Evolutionary conservation across 2,113 vertebrate genomes (phyloP).

Genomic region (Planiliza haematocheilus): DNA sequence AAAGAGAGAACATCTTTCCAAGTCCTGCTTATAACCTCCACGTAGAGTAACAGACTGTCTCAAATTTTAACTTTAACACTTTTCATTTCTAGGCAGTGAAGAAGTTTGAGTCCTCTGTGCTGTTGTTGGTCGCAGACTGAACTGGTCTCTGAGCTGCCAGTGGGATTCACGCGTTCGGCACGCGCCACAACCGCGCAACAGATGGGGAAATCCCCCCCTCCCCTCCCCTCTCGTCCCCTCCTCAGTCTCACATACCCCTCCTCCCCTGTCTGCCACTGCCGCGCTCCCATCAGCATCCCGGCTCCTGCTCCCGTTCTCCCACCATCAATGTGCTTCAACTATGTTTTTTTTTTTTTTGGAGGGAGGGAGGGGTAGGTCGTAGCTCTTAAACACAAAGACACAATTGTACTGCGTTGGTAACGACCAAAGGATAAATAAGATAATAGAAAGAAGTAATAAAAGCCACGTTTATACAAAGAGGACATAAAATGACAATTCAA

Average conservation of each 20-base stretch:
- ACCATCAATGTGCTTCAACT: conserved; percentile 36
- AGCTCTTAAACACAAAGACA: conserved; percentile 2
- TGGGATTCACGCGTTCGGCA: conserved; percentile 82
- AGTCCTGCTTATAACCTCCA: no score
- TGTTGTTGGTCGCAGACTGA: background rate
- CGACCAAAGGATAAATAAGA: background rate
- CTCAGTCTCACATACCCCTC: background rate
- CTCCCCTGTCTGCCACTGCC: background rate
- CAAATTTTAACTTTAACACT: no score
- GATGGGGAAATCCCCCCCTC: conserved; percentile 56
- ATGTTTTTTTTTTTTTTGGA: conserved; percentile 20
- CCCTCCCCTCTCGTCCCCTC: background rate
- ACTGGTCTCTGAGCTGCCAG: conserved; percentile 12
- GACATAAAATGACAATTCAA: background rate
- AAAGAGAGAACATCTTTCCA: background rate
- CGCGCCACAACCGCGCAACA: conserved; percentile 80
- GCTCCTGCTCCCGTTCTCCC: conserved; percentile 28
- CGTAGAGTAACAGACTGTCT: no score
- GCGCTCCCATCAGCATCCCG: conserved; percentile 46
- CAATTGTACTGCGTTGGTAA: background rate
- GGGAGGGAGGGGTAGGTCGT: background rate
- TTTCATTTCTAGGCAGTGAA: background rate
- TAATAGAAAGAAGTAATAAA: background rate
- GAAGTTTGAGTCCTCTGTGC: background rate
- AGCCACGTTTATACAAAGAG: no score